phyloP scores from a whole-genome alignment of 1,140 invertebrate genomes.

The Harpegnathos saltator region DNA sequence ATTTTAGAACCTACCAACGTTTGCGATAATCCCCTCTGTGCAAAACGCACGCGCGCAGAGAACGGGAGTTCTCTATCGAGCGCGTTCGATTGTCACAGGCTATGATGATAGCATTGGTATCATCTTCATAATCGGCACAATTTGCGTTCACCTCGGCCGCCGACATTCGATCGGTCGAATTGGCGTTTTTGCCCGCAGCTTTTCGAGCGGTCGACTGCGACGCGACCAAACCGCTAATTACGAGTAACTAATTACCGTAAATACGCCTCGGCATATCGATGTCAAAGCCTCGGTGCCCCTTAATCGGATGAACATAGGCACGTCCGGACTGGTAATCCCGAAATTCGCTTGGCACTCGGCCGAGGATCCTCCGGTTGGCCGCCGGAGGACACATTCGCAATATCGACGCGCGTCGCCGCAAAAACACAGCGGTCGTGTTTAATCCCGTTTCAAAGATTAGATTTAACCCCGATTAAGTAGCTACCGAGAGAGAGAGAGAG shows the following conservation, averaged over 20 bases:
- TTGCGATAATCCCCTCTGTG: too few species aligned
- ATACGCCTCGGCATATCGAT: constrained; percentile 64
- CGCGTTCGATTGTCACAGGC: background rate
- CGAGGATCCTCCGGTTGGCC: constrained; percentile 58
- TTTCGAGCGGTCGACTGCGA: background rate
- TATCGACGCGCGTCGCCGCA: constrained; percentile 33
- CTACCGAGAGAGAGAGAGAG: too few species aligned
- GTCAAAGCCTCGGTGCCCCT: constrained; percentile 49
- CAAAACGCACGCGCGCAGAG: too few species aligned
- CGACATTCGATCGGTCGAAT: background rate
- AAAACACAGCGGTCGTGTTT: constrained; percentile 53
- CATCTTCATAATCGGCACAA: constrained; percentile 23
- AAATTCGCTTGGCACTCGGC: constrained; percentile 61
- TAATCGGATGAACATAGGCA: constrained; percentile 71
- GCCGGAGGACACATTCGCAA: constrained; percentile 63
- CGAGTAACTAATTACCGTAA: constrained; percentile 69
- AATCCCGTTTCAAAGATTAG: constrained; percentile 62
- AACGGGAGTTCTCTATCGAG: background rate
- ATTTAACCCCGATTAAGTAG: constrained; percentile 50
- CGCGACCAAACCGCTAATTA: constrained; percentile 61
- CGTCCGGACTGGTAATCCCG: constrained; percentile 59
- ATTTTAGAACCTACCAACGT: too few species aligned
- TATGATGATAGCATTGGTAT: background rate
- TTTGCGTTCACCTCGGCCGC: background rate
- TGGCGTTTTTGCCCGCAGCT: constrained; percentile 17